phyloP scores from a whole-genome alignment of 2,113 vertebrate genomes.

The Acinonyx jubatus region DNA sequence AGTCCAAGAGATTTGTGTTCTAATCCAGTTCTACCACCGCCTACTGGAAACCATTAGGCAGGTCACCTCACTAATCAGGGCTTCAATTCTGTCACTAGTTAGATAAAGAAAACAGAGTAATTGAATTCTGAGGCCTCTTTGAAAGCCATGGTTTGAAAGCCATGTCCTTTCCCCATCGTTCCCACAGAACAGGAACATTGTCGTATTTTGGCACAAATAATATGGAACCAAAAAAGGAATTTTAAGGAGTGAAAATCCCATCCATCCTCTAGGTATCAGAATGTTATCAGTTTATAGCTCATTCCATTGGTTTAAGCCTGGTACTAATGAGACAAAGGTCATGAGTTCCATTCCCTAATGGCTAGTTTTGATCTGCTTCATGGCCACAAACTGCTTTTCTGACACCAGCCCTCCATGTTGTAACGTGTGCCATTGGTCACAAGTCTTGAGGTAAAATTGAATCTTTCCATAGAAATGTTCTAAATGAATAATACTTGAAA shows the following conservation, averaged over 20 bases:
- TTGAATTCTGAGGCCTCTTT: constrained; percentile 30
- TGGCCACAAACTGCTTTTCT: constrained; percentile 16
- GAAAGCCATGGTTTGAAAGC: not conserved
- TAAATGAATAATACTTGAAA: constrained; percentile 39
- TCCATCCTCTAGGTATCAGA: not conserved
- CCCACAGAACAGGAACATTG: not conserved
- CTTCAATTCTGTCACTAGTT: not conserved
- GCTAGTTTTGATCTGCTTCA: constrained; percentile 56
- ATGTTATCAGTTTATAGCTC: not conserved
- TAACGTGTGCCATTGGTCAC: constrained; percentile 1
- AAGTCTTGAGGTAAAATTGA: constrained; percentile 38
- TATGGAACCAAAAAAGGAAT: not conserved
- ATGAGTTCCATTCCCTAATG: constrained; percentile 34
- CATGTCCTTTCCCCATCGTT: not conserved
- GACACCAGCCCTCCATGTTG: not conserved
- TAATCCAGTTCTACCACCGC: not conserved
- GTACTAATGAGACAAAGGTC: constrained; percentile 50
- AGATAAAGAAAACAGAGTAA: not conserved
- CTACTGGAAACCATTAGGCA: not conserved
- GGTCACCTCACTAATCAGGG: not conserved
- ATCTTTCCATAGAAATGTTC: constrained; percentile 38
- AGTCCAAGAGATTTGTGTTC: not conserved
- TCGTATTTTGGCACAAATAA: constrained; percentile 43
- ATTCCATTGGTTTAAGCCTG: not conserved
- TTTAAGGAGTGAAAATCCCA: constrained; percentile 31